Percentiles rank a stretch among this genome's conserved stretches.
phyloP scores from a whole-genome alignment of 2,888 invertebrate genomes.

The Ptilodon capucinus region DNA sequence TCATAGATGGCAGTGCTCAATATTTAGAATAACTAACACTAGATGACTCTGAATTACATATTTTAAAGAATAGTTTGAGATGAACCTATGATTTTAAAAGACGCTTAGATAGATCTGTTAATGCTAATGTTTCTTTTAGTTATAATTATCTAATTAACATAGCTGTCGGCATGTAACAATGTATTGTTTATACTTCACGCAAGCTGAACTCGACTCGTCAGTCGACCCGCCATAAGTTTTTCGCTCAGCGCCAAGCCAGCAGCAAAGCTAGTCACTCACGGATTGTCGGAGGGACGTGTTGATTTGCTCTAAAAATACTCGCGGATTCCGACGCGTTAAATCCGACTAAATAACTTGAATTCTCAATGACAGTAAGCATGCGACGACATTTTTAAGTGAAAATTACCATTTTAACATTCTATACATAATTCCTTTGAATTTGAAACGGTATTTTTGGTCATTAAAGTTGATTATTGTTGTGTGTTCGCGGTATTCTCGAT shows the following conservation, averaged over 20 bases:
- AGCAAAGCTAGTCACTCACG: conserved; percentile 53
- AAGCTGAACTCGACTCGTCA: conserved; percentile 27
- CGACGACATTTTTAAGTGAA: conserved; percentile 22
- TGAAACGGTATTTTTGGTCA: conserved; percentile 10
- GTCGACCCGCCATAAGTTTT: conserved; percentile 38
- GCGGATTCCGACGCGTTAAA: conserved; percentile 43
- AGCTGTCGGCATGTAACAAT: no score
- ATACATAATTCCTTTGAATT: neutral
- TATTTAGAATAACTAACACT: neutral
- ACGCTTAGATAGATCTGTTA: no score
- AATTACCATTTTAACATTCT: neutral
- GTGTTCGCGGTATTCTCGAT: conserved; percentile 58
- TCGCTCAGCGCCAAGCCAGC: conserved; percentile 29
- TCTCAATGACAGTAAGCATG: conserved; percentile 50
- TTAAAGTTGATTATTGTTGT: conserved; percentile 25
- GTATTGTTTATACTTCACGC: conserved; percentile 14
- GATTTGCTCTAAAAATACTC: conserved; percentile 54
- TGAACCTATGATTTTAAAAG: no score
- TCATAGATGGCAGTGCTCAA: conserved; percentile 5
- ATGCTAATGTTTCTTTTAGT: no score
- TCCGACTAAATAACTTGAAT: conserved; percentile 42
- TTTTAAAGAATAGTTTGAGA: no score
- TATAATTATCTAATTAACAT: no score
- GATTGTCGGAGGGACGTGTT: conserved; percentile 40
- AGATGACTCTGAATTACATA: conserved; percentile 4